These are phyloP conservation scores for Mola mola DNA, from an alignment of 2,113 vertebrate genomes.

Conservation along the genomic window DNA sequence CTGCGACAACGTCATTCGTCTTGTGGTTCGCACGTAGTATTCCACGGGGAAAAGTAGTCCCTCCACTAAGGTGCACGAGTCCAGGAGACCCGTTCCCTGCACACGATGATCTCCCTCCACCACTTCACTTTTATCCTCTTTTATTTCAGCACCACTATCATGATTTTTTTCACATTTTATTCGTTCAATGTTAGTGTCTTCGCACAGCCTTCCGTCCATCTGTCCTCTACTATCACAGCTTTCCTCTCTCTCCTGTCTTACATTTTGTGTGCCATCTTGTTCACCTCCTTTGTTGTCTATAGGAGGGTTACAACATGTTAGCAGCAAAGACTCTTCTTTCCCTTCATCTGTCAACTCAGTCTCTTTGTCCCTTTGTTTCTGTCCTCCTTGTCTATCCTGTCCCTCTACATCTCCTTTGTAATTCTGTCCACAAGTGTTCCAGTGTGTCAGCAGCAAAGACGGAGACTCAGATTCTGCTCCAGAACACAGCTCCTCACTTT, in stretches of 20 bases:
- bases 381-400: background rate
- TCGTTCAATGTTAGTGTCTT: background rate
- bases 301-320: background rate
- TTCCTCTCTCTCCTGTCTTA: background rate
- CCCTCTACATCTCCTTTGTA: background rate
- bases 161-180: background rate
- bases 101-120: background rate
- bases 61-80: conserved; percentile 69
- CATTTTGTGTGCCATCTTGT: background rate
- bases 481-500: conserved; percentile 53
- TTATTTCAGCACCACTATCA: background rate
- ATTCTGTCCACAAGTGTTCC: conserved; percentile 36
- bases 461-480: conserved; percentile 40
- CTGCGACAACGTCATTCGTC: conserved; percentile 65
- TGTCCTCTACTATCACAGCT: background rate
- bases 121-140: conserved; percentile 11
- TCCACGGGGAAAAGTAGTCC: conserved; percentile 72
- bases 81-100: conserved; percentile 14
- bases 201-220: background rate
- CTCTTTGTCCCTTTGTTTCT: conserved; percentile 4
- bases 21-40: conserved; percentile 75
- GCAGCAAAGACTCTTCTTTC: conserved; percentile 1
- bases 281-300: background rate
- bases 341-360: background rate
- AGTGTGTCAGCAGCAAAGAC: conserved; percentile 65